phyloP scores from a whole-genome alignment of 2,888 invertebrate genomes.

The Muscina levida region DNA sequence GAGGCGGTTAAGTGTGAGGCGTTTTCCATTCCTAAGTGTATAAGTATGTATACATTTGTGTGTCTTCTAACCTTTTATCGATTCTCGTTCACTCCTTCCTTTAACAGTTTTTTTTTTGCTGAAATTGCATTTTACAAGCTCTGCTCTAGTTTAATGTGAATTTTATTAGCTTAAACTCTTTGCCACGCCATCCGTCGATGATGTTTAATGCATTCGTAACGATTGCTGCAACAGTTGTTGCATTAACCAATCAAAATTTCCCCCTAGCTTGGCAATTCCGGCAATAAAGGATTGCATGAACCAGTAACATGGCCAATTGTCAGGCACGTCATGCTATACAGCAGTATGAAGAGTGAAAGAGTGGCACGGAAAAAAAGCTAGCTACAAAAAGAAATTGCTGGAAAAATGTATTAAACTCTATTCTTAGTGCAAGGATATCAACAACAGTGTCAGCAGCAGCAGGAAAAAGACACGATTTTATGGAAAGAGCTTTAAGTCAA shows the following conservation, averaged over 20 bases:
- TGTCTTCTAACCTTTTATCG: too few relatives aligned
- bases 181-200: conserved; percentile 20
- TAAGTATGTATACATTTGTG: too few relatives aligned
- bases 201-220: conserved; percentile 1
- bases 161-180: conserved; percentile 37
- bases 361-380: conserved; percentile 16
- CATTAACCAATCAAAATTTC: neutral
- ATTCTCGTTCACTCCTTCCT: neutral
- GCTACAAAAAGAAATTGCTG: conserved; percentile 1
- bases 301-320: neutral
- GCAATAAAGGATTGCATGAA: neutral
- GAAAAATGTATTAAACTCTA: too few relatives aligned
- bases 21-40: too few relatives aligned
- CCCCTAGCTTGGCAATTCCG: neutral
- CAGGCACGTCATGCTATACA: neutral
- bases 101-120: neutral
- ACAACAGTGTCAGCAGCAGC: too few relatives aligned
- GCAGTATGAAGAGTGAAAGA: conserved; percentile 29
- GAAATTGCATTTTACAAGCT: conserved; percentile 20
- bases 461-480: too few relatives aligned
- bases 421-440: too few relatives aligned
- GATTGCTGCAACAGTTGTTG: conserved; percentile 14
- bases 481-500: too few relatives aligned
- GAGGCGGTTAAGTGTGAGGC: too few relatives aligned
- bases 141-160: conserved; percentile 21